A percentile compares a stretch with the other conserved stretches of the same genome.
These are phyloP conservation scores for Eurystomus glaucurus DNA, from an alignment of 2,797 vertebrate genomes.

Conservation along the genomic window DNA sequence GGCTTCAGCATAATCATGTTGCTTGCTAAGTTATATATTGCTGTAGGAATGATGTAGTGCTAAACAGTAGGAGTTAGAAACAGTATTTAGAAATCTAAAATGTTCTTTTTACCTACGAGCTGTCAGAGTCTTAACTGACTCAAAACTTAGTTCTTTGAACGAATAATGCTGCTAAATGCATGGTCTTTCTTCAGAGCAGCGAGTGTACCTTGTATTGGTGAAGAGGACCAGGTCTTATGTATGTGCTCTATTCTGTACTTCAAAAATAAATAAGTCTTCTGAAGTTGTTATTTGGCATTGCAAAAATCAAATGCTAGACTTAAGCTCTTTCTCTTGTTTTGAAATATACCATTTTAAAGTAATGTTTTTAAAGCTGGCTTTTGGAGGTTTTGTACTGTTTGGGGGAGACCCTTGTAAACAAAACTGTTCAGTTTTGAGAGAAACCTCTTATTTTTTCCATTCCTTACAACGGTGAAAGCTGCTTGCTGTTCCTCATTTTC, in stretches of 20 bases:
- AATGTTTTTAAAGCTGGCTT: neutral
- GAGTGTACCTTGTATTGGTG: neutral
- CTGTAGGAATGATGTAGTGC: neutral
- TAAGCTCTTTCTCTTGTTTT: neutral
- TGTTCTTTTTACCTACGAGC: neutral
- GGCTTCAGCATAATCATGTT: neutral
- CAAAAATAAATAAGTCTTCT: neutral
- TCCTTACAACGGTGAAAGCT: neutral
- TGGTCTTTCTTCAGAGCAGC: neutral
- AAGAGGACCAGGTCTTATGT: neutral
- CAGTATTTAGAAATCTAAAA: neutral
- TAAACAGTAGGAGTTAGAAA: neutral
- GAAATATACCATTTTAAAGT: neutral
- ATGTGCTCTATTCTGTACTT: neutral
- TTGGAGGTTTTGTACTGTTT: neutral
- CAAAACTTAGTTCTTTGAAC: neutral
- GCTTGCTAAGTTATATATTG: neutral
- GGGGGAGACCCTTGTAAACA: neutral
- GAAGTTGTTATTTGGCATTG: neutral
- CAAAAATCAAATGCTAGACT: neutral
- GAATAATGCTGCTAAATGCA: neutral
- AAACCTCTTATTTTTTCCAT: neutral
- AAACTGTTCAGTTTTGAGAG: neutral
- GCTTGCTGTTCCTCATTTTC: neutral
- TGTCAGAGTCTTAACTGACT: neutral